Evolutionary conservation across 2,888 invertebrate species (phyloP).

Genomic region (Drosophila pseudotakahashii): DNA sequence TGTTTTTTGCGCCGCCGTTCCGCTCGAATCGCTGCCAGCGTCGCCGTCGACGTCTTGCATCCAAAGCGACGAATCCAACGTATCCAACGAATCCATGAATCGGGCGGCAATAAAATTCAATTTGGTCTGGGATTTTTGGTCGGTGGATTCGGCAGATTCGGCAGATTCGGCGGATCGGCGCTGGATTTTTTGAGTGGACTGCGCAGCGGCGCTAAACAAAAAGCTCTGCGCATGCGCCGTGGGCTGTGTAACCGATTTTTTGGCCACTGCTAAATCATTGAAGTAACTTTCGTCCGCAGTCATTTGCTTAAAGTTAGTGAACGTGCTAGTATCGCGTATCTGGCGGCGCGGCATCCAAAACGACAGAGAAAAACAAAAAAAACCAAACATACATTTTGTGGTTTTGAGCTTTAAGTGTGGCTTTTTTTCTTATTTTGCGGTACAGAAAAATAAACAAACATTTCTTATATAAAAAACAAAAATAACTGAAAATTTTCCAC

Average conservation of each 20-base stretch:
- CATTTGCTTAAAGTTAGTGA: constrained; percentile 85
- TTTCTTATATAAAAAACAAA: neutral
- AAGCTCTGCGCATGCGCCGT: constrained; percentile 54
- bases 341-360: constrained; percentile 58
- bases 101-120: constrained; percentile 63
- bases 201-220: constrained; percentile 21
- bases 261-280: constrained; percentile 83
- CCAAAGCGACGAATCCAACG: neutral
- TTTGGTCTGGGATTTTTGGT: constrained; percentile 35
- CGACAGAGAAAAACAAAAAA: constrained; percentile 6
- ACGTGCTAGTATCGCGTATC: constrained; percentile 83
- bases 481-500: neutral
- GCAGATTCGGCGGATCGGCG: neutral
- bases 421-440: constrained; percentile 14
- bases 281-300: constrained; percentile 84
- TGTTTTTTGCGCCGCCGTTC: constrained; percentile 38
- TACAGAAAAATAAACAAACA: neutral
- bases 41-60: constrained; percentile 17
- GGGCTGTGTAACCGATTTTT: constrained; percentile 78
- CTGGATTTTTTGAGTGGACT: constrained; percentile 18
- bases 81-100: constrained; percentile 6
- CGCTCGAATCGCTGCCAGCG: constrained; percentile 28
- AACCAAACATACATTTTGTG: constrained; percentile 6
- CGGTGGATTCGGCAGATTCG: neutral
- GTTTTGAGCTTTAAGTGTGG: constrained; percentile 27